phyloP scores from a whole-genome alignment of 2,888 invertebrate species.

The Zele albiditarsus region DNA sequence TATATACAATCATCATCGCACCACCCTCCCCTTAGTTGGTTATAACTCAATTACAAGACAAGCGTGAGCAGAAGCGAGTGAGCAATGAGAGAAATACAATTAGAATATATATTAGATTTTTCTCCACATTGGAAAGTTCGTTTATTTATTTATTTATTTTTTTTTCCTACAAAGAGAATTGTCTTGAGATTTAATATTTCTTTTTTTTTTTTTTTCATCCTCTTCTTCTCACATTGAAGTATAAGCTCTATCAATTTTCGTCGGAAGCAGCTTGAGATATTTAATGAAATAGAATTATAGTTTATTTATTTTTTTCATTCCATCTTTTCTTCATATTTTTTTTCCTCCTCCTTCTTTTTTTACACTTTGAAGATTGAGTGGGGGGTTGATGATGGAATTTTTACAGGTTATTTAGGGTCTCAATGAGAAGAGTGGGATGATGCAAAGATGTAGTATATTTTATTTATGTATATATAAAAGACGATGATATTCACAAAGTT shows the following conservation, averaged over 20 bases:
- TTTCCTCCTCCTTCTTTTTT: neutral
- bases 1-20: constrained; percentile 7
- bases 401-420: constrained; percentile 12
- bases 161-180: neutral
- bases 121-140: constrained; percentile 68
- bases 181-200: constrained; percentile 4
- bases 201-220: neutral
- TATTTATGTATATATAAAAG: constrained; percentile 47
- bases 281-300: neutral
- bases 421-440: neutral
- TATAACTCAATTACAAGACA: constrained; percentile 73
- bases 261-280: neutral
- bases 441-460: neutral
- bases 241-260: neutral
- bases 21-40: constrained; percentile 49
- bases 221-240: neutral
- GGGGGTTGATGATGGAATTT: neutral
- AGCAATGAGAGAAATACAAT: constrained; percentile 45
- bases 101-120: constrained; percentile 69
- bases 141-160: constrained; percentile 50
- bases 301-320: neutral
- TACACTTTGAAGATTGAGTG: neutral
- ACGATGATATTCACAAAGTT: constrained; percentile 63
- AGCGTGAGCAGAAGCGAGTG: constrained; percentile 58
- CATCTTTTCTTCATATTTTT: neutral